phyloP scores from a whole-genome alignment of 1,140 invertebrate genomes.

The Drosophila tani region DNA sequence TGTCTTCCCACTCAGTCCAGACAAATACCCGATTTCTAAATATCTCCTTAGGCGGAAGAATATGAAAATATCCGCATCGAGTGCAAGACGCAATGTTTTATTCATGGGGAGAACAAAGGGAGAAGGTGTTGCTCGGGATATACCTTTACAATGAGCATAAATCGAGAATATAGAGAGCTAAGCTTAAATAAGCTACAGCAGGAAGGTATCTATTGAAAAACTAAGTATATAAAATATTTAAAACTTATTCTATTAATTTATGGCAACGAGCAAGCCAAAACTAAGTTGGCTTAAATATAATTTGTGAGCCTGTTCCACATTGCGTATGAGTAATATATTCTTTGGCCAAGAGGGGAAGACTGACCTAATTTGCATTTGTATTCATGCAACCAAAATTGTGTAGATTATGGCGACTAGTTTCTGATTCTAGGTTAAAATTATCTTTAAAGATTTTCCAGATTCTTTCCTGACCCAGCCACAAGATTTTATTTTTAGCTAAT shows the following conservation, averaged over 20 bases:
- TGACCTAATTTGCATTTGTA: slow-evolving; percentile 12
- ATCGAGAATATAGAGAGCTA: not conserved
- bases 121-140: not conserved
- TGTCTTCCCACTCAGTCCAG: slow-evolving; percentile 20
- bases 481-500: slow-evolving; percentile 25
- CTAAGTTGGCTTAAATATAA: slow-evolving; percentile 7
- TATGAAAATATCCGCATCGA: slow-evolving; percentile 25
- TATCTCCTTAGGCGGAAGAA: slow-evolving; percentile 26
- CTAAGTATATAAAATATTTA: not conserved
- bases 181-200: not conserved
- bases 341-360: not conserved
- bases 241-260: not conserved
- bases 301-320: not conserved
- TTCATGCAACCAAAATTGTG: slow-evolving; percentile 13
- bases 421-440: not conserved
- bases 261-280: not conserved
- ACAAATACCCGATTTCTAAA: slow-evolving; percentile 32
- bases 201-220: not conserved
- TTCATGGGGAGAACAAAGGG: slow-evolving; percentile 7
- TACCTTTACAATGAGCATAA: not conserved
- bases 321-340: slow-evolving; percentile 20
- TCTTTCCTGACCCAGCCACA: not conserved
- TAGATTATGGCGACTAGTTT: slow-evolving; percentile 3
- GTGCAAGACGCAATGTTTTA: slow-evolving; percentile 32
- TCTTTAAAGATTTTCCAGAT: not conserved